Evolutionary conservation across 23 tunicate species (phyloP).

Genomic region (Clavelina lepadiformis): DNA sequence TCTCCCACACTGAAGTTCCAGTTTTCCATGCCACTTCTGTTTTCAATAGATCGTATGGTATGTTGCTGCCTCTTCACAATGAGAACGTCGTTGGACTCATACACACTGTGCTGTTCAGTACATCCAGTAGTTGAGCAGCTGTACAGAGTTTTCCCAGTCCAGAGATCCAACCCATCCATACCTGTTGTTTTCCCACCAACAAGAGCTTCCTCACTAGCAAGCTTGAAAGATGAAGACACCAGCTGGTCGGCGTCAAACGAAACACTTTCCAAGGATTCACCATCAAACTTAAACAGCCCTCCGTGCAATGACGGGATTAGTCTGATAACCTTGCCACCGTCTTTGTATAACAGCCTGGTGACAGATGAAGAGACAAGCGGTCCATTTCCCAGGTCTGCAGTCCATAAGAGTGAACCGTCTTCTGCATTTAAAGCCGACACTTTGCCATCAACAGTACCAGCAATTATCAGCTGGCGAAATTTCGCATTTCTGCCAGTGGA

Average conservation of each 20-base stretch:
- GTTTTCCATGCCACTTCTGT: conserved; percentile 73
- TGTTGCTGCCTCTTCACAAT: conserved; percentile 70
- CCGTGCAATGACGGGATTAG: conserved; percentile 85
- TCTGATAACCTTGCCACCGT: conserved; percentile 70
- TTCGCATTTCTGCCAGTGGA: too few relatives aligned
- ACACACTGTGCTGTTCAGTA: conserved; percentile 27
- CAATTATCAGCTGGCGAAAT: conserved; percentile 55
- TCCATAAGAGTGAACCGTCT: conserved; percentile 51
- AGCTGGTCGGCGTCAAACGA: conserved; percentile 84
- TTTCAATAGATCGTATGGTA: conserved; percentile 72
- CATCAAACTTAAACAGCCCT: conserved; percentile 82
- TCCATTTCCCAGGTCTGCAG: conserved; percentile 27
- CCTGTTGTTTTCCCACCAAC: conserved; percentile 81
- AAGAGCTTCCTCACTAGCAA: conserved; percentile 42
- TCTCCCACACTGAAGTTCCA: conserved; percentile 96
- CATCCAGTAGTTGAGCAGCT: conserved; percentile 60
- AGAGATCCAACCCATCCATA: conserved; percentile 59
- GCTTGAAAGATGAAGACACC: conserved; percentile 54
- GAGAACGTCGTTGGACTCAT: conserved; percentile 37
- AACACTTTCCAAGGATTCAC: conserved; percentile 74
- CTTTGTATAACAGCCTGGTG: conserved; percentile 43
- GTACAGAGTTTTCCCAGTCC: conserved; percentile 51
- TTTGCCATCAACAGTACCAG: conserved; percentile 88
- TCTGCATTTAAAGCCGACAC: conserved; percentile 45
- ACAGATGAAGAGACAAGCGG: conserved; percentile 79